Base-by-base conservation (phyloP, 2,113 vertebrate genomes). In the Brachyhypopomus occidentalis region DNA sequence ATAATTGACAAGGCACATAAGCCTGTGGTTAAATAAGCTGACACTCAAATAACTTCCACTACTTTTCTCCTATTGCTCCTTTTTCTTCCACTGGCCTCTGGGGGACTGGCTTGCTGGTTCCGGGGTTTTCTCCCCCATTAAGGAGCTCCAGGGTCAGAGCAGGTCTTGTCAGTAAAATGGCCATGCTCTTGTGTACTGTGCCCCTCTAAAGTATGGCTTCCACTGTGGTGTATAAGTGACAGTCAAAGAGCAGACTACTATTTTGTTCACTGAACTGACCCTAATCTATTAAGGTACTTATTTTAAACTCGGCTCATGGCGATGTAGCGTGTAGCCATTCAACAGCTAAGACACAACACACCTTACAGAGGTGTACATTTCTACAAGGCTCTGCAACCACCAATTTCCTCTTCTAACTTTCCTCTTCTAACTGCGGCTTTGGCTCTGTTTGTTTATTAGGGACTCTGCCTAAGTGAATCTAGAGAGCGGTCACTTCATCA, bases 401-500 rank as follows among this genome's bases (percentile, higher is more conserved):
- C 14, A 4, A 34, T 34, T 7, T 17, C 64, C 5, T 36, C 27
- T 67, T 34, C 30, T 8, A 1, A 67, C 16, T 20, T 34, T n/a
- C n/a, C n/a, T n/a, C n/a, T n/a, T n/a, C n/a, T n/a, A n/a, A n/a
- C 19, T 16, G 62, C 5, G 23, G 17, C 14, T 36, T 6, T 14
- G 64, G 1, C 64, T 67, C 27, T 67, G 34, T 67, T 67, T 66
- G 30, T 67, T 30, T 67, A 34, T 67, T 20, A 36, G 30, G 64
- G 34, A 67, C 17, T 3, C 30, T 5, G 30, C 64, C 20, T 67
- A n/a, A 36, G 64, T 20, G 34, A 67, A 27, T 67, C 27, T 34
- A 67, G 64, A n/a, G 5, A 34, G 27, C 20, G 34, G 27, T 36
- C 16, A 36, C 34, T 19, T 67, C 34, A 7, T 36, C 64, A 36